Conservation (phyloP, 2,888 invertebrate species). For the Torymus tubicola region DNA sequence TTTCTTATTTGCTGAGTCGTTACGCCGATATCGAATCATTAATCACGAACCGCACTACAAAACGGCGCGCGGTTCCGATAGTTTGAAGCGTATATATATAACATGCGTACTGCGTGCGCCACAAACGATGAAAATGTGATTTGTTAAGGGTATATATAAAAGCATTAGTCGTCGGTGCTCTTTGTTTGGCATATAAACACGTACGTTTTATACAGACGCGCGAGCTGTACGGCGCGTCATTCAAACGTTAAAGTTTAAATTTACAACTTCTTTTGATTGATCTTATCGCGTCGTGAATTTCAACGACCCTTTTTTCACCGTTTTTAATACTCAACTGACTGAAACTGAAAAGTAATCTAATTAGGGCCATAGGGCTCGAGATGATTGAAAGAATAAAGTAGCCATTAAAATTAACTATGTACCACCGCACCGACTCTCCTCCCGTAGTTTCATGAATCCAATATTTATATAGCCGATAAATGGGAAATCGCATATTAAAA, state of each 20-base stretch:
- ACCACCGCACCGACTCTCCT: constrained; percentile 56
- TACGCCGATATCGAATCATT: constrained; percentile 41
- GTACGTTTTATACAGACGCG: too few relatives aligned
- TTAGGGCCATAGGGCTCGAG: background rate
- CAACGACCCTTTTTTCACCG: too few relatives aligned
- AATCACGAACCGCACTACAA: constrained; percentile 44
- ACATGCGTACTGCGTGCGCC: background rate
- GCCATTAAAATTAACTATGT: constrained; percentile 27
- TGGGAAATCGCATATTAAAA: constrained; percentile 65
- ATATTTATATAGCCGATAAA: constrained; percentile 68
- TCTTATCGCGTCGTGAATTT: too few relatives aligned
- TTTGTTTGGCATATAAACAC: constrained; percentile 22
- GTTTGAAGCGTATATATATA: constrained; percentile 13
- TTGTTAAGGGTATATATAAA: constrained; percentile 35
- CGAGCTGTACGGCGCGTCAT: too few relatives aligned
- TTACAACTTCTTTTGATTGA: too few relatives aligned
- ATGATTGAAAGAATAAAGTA: constrained; percentile 10
- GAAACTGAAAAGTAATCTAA: background rate
- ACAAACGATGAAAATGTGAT: constrained; percentile 52
- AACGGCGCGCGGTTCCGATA: constrained; percentile 13
- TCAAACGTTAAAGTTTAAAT: too few relatives aligned
- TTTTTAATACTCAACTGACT: background rate
- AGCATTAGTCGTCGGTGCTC: constrained; percentile 32
- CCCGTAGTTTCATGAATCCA: constrained; percentile 63
- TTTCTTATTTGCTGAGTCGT: constrained; percentile 55